phyloP scores from a whole-genome alignment of 2,113 vertebrate genomes.

The Amblyornis subalaris region DNA sequence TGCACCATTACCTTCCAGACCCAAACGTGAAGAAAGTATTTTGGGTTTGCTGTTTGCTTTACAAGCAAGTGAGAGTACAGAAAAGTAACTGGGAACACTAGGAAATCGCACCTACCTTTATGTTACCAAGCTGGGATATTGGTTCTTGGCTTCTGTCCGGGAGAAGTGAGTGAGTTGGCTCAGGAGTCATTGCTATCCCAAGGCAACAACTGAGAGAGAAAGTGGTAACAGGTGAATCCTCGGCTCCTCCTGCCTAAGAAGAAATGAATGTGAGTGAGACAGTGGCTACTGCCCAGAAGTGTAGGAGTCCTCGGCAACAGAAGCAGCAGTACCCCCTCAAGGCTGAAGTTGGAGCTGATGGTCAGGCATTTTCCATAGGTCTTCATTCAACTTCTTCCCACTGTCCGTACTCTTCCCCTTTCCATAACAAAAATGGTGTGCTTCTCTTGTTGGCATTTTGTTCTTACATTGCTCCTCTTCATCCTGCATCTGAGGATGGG shows the following conservation, averaged over 20 bases:
- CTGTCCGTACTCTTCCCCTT: not conserved
- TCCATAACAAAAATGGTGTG: not conserved
- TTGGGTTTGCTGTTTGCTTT: not conserved
- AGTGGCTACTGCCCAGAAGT: not conserved
- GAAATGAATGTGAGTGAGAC: not conserved
- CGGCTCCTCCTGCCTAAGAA: not conserved
- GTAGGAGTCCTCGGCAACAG: not conserved
- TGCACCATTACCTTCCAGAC: not conserved
- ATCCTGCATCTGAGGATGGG: not conserved
- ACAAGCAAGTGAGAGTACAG: not conserved
- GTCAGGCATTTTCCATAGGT: not conserved
- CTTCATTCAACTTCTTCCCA: not conserved
- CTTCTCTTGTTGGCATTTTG: not conserved
- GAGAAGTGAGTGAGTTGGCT: not conserved
- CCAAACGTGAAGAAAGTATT: not conserved
- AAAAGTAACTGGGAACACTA: fast-evolving
- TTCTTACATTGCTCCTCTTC: not conserved
- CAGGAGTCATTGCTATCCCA: not conserved
- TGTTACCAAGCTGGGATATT: not conserved
- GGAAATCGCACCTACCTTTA: not conserved
- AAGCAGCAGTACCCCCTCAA: not conserved
- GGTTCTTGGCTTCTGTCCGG: not conserved
- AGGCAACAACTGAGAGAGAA: not conserved
- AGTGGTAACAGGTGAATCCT: not conserved
- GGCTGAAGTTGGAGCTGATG: not conserved